Conservation (phyloP, 2,797 vertebrate species). For the Sebastolobus altivelis region DNA sequence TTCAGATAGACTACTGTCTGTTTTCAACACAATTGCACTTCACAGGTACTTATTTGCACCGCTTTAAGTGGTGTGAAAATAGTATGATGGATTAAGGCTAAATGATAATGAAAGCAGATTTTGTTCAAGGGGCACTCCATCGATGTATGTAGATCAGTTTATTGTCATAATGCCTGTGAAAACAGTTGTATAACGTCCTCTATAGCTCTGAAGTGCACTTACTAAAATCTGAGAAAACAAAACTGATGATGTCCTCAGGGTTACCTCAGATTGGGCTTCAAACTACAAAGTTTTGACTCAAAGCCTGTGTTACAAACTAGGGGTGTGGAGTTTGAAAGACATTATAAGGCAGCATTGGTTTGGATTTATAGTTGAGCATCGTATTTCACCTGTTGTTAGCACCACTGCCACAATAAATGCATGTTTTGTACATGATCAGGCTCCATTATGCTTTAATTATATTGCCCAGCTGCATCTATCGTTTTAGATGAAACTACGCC, state of each 20-base stretch:
- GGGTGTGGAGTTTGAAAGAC: no score
- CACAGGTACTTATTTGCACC: constrained; percentile 3
- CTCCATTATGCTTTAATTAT: not conserved
- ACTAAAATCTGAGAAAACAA: not conserved
- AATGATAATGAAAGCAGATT: not conserved
- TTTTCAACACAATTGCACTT: constrained; percentile 10
- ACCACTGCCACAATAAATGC: not conserved
- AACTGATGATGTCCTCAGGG: not conserved
- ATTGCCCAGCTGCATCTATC: no score
- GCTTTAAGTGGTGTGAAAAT: not conserved
- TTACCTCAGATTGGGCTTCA: not conserved
- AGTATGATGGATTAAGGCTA: not conserved
- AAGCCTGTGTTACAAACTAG: not conserved
- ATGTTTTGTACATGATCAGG: no score
- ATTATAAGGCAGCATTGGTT: not conserved
- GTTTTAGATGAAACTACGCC: no score
- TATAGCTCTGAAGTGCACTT: not conserved
- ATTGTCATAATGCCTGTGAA: not conserved
- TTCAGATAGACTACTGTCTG: not conserved
- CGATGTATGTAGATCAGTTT: not conserved
- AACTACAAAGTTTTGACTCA: not conserved
- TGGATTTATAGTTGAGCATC: not conserved
- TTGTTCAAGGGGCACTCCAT: not conserved
- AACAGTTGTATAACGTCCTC: not conserved
- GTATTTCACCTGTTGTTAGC: not conserved